These are phyloP conservation scores for Larimichthys crocea DNA, from an alignment of 2,113 vertebrate species.

Conservation along the genomic window DNA sequence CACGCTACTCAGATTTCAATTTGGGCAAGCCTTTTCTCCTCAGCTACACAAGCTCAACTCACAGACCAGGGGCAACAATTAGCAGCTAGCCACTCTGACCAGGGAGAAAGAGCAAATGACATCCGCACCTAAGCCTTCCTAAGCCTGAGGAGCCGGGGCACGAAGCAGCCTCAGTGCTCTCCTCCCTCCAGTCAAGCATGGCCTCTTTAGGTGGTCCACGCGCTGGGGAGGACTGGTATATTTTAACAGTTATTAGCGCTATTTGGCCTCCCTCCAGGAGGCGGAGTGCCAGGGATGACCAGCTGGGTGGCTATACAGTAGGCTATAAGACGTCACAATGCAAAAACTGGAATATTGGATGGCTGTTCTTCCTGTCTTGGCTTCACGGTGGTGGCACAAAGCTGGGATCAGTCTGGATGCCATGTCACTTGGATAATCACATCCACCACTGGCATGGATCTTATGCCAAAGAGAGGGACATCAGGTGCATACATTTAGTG, in stretches of 20 bases:
- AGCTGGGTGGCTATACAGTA: conserved; percentile 63
- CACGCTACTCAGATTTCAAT: conserved; percentile 86
- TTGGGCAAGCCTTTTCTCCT: conserved; percentile 76
- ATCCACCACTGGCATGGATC: conserved; percentile 66
- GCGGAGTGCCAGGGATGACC: conserved; percentile 32
- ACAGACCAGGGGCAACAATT: conserved; percentile 83
- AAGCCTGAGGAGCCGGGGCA: conserved; percentile 75
- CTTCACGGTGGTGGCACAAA: conserved; percentile 76
- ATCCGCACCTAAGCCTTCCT: conserved; percentile 83
- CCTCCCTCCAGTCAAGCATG: conserved; percentile 75
- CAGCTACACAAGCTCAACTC: conserved; percentile 75
- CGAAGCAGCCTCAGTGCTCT: conserved; percentile 63
- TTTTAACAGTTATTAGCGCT: conserved; percentile 69
- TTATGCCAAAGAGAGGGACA: conserved; percentile 29
- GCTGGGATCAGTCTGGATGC: conserved; percentile 76
- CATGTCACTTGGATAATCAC: conserved; percentile 74
- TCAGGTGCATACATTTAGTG: conserved; percentile 13
- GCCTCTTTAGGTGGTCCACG: conserved; percentile 69
- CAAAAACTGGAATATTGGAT: conserved; percentile 71
- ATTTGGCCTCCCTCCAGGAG: conserved; percentile 38
- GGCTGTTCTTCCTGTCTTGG: conserved; percentile 57
- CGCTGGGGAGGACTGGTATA: conserved; percentile 54
- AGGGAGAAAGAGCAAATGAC: conserved; percentile 78
- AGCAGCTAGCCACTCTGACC: conserved; percentile 79
- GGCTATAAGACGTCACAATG: conserved; percentile 57